Conservation (phyloP, 2,888 invertebrate genomes). For the Agrotis clavis region DNA sequence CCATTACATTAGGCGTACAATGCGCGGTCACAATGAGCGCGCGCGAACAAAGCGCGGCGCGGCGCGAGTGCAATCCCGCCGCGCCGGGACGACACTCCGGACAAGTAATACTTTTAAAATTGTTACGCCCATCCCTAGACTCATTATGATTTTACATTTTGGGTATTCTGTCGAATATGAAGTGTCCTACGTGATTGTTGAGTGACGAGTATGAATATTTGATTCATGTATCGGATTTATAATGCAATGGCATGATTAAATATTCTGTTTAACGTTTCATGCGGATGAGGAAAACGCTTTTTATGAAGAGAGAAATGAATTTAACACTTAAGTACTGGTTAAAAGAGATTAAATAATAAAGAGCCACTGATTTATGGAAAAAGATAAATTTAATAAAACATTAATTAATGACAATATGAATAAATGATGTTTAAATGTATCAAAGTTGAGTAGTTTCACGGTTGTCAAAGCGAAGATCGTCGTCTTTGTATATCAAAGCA, state of each 20-base stretch:
- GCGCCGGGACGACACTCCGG: conserved; percentile 41
- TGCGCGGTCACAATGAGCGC: conserved; percentile 56
- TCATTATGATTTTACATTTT: conserved; percentile 62
- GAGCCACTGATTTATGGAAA: neutral
- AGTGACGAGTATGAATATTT: conserved; percentile 52
- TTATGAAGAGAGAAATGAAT: neutral
- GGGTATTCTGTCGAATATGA: conserved; percentile 48
- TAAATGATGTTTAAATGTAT: neutral
- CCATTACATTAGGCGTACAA: conserved; percentile 66
- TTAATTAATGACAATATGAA: no score
- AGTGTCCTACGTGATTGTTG: conserved; percentile 44
- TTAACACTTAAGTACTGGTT: neutral
- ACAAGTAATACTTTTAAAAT: conserved; percentile 63
- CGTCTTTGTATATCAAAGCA: conserved; percentile 29
- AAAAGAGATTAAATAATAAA: neutral
- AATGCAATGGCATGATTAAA: conserved; percentile 42
- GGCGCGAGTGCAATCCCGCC: conserved; percentile 41
- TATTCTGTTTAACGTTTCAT: conserved; percentile 49
- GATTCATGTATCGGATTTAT: conserved; percentile 54
- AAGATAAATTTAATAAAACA: neutral
- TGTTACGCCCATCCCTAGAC: conserved; percentile 53
- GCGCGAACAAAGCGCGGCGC: conserved; percentile 54
- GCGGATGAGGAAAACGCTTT: conserved; percentile 12
- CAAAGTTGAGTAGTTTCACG: neutral
- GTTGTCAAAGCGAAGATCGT: conserved; percentile 6